Conservation (phyloP, 2,888 invertebrate genomes). For the Yponomeuta evonymella region DNA sequence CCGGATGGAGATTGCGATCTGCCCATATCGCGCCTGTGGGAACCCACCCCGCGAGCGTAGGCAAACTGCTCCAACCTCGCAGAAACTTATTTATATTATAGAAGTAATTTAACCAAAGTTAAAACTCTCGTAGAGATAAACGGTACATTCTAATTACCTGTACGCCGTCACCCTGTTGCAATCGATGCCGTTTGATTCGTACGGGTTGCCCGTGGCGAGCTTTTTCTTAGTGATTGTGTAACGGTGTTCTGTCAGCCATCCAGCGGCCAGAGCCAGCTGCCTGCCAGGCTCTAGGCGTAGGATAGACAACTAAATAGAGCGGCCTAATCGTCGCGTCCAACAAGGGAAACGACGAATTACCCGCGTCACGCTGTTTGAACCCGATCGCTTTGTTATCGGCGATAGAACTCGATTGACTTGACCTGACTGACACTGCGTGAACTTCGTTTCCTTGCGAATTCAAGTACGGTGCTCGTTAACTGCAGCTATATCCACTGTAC, state of each 20-base stretch:
- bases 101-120: background rate
- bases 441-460: slow-evolving; percentile 22
- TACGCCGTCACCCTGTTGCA: background rate
- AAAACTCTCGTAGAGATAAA: background rate
- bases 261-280: slow-evolving; percentile 68
- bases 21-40: slow-evolving; percentile 52
- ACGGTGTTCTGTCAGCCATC: slow-evolving; percentile 65
- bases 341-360: slow-evolving; percentile 73
- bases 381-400: slow-evolving; percentile 67
- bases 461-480: background rate
- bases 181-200: slow-evolving; percentile 3
- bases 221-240: slow-evolving; percentile 73
- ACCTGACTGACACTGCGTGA: slow-evolving; percentile 39
- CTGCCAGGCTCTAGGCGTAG: slow-evolving; percentile 42
- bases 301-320: slow-evolving; percentile 74
- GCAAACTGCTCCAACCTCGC: slow-evolving; percentile 15
- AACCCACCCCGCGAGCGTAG: slow-evolving; percentile 26
- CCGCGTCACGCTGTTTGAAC: slow-evolving; percentile 54
- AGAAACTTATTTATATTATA: slow-evolving; percentile 13
- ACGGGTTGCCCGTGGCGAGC: slow-evolving; percentile 40
- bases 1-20: slow-evolving; percentile 52
- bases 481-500: background rate
- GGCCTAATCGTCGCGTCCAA: slow-evolving; percentile 69
- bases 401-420: slow-evolving; percentile 47
- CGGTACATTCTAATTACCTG: slow-evolving; percentile 6